These are phyloP conservation scores for Phenganax subtilis DNA, from an alignment of 92 coral and sea anemone genomes.

Conservation along the genomic window DNA sequence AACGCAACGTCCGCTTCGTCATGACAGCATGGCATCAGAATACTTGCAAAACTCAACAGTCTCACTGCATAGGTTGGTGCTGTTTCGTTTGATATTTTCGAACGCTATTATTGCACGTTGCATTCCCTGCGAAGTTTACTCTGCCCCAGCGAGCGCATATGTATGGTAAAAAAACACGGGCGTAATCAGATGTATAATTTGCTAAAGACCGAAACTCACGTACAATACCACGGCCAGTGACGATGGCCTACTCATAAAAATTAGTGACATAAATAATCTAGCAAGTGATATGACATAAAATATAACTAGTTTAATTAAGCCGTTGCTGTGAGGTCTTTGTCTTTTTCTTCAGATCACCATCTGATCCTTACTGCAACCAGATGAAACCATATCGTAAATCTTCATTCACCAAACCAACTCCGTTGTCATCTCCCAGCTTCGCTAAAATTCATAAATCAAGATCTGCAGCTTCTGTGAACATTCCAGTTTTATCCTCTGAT, in stretches of 20 bases:
- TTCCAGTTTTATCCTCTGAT: conserved; percentile 28
- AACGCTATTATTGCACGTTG: too few relatives aligned
- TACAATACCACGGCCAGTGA: too few relatives aligned
- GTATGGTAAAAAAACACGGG: too few relatives aligned
- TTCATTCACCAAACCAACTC: conserved; percentile 25
- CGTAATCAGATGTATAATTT: too few relatives aligned
- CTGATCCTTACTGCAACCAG: conserved; percentile 36
- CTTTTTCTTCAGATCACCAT: conserved; percentile 5
- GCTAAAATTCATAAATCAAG: conserved; percentile 31
- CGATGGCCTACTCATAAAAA: too few relatives aligned
- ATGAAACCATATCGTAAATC: background rate
- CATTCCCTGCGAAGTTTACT: too few relatives aligned
- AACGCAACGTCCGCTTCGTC: background rate
- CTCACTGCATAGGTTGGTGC: background rate
- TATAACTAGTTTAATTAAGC: too few relatives aligned
- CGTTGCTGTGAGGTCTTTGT: background rate
- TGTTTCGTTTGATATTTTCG: too few relatives aligned
- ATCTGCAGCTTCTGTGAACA: conserved; percentile 34
- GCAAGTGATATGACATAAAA: too few relatives aligned
- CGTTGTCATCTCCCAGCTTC: conserved; percentile 25
- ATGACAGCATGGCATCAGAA: conserved; percentile 9
- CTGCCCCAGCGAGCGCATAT: too few relatives aligned
- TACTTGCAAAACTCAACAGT: conserved; percentile 13
- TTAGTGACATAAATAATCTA: too few relatives aligned
- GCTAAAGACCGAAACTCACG: too few relatives aligned